Percentiles rank a stretch among this genome's conserved stretches.
Evolutionary conservation across 2,888 invertebrate species (phyloP).

Genomic region (Lithophane ornitopus): DNA sequence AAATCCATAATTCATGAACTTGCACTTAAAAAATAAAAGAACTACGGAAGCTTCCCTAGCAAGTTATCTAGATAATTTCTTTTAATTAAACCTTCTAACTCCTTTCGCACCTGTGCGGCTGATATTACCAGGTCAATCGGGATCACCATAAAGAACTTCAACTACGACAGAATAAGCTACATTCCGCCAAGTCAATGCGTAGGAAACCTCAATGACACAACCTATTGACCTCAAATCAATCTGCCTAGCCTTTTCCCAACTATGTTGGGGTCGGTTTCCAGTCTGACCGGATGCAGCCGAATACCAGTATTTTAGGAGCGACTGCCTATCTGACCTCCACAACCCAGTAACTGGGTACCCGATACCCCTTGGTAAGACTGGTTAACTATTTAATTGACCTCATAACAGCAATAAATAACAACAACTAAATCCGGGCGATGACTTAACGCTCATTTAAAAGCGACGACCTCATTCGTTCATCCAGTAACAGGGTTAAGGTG

Average conservation of each 20-base stretch:
- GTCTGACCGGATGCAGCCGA: too few species aligned
- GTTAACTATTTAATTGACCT: too few species aligned
- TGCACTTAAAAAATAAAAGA: background rate
- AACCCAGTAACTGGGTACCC: too few species aligned
- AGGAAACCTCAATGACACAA: background rate
- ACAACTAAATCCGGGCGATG: slow-evolving; percentile 6
- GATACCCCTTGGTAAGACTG: too few species aligned
- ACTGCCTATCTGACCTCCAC: too few species aligned
- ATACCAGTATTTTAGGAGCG: too few species aligned
- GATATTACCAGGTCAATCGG: background rate
- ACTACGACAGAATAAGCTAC: background rate
- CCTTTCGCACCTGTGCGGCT: background rate
- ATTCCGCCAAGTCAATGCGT: background rate
- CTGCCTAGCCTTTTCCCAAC: too few species aligned
- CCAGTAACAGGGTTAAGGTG: slow-evolving; percentile 56
- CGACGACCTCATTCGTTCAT: slow-evolving; percentile 32
- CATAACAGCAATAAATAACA: slow-evolving; percentile 3
- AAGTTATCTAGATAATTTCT: background rate
- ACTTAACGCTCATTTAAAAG: slow-evolving; percentile 23
- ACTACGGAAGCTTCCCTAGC: background rate
- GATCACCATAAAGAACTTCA: background rate
- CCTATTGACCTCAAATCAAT: too few species aligned
- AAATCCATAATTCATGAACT: background rate
- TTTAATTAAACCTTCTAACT: background rate
- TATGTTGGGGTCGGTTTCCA: too few species aligned